Conservation (phyloP, 2,888 invertebrate species). For the Spodoptera picta region DNA sequence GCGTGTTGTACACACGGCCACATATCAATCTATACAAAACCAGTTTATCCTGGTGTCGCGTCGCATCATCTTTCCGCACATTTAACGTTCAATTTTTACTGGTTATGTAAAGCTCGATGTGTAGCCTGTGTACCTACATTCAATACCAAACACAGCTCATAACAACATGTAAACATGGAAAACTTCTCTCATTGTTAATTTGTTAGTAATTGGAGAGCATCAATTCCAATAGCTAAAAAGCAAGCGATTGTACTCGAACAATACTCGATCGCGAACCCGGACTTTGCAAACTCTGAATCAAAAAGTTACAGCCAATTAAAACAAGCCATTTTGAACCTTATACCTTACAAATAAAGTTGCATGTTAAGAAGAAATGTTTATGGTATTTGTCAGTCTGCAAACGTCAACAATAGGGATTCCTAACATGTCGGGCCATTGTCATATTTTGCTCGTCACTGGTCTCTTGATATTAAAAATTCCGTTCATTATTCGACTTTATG, state of each 20-base stretch:
- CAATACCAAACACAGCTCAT: constrained; percentile 3
- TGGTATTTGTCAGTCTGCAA: constrained; percentile 50
- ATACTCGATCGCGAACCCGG: constrained; percentile 37
- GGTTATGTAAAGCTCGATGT: too few relatives aligned
- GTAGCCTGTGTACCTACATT: neutral
- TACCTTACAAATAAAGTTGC: neutral
- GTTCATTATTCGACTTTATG: constrained; percentile 57
- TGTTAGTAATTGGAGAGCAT: constrained; percentile 45
- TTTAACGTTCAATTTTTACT: too few relatives aligned
- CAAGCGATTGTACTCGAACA: constrained; percentile 44
- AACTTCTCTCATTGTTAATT: constrained; percentile 44
- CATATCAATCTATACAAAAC: too few relatives aligned
- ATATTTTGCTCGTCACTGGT: constrained; percentile 64
- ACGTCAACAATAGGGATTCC: constrained; percentile 76
- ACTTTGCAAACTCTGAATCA: constrained; percentile 34
- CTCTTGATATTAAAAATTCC: constrained; percentile 79
- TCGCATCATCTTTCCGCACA: too few relatives aligned
- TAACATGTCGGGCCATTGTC: constrained; percentile 70
- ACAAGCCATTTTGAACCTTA: constrained; percentile 31
- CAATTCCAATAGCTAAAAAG: constrained; percentile 39
- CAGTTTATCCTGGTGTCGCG: too few relatives aligned
- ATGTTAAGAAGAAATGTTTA: constrained; percentile 6
- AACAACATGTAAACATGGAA: constrained; percentile 2
- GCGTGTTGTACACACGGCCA: too few relatives aligned
- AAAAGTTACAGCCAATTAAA: constrained; percentile 33